Evolutionary conservation across 2,113 vertebrate genomes (phyloP).

Genomic region (Melospiza melodia): DNA sequence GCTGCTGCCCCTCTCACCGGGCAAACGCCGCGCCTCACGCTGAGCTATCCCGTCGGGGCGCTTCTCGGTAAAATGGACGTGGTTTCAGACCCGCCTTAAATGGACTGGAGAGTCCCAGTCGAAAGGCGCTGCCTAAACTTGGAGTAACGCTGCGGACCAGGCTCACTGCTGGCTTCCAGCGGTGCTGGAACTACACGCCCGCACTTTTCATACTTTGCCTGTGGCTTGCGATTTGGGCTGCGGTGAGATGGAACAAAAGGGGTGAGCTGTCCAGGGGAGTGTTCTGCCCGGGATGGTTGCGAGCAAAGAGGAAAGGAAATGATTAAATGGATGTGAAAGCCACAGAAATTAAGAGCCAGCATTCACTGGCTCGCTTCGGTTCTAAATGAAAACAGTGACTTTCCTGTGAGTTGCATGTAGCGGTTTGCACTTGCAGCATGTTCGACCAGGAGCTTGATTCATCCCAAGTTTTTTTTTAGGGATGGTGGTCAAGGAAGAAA

Average conservation of each 20-base stretch:
- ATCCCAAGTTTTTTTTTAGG: neutral
- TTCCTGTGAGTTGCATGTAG: neutral
- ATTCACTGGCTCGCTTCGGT: neutral
- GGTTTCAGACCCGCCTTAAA: neutral
- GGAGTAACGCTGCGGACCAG: neutral
- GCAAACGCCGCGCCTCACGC: neutral
- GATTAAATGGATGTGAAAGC: neutral
- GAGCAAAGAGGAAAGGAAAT: neutral
- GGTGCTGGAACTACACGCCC: neutral
- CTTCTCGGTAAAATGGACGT: accelerated
- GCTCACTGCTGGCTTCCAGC: neutral
- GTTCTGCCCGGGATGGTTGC: neutral
- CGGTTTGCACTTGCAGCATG: neutral
- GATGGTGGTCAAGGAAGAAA: neutral
- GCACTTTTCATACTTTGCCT: neutral
- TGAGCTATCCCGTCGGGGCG: accelerated
- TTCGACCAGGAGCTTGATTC: neutral
- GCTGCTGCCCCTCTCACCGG: accelerated
- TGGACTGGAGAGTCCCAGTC: neutral
- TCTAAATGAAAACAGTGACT: neutral
- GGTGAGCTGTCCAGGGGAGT: neutral
- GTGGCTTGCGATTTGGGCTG: neutral
- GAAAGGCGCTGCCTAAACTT: neutral
- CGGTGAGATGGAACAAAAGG: neutral
- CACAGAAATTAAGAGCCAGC: neutral